Evolutionary conservation across 2,797 vertebrate genomes (phyloP), one percentile per base, ranked within the genome.

Genomic region (Danio kyathit): DNA sequence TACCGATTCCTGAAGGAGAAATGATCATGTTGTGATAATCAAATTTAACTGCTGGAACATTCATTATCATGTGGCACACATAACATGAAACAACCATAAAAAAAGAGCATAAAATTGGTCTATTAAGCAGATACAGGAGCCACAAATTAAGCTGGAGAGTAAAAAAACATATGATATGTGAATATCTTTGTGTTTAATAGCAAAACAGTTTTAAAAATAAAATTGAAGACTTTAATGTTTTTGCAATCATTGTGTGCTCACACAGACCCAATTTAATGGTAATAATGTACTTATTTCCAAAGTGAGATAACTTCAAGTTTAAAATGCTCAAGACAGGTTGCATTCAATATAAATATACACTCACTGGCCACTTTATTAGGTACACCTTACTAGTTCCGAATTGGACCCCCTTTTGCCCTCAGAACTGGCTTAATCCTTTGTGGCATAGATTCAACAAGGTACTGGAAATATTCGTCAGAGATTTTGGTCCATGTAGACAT

Each of bases 1-100:
- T 93, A 96, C 97, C 84, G 96, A 98, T 97, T 99, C 98, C 98
- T 99, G 90, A 88, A 38, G 54, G 43, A 56, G 12, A 74, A 59
- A 73, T 7, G 3, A 17, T 71, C 14, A 17, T 10, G 16, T 67
- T 67, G 57, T 1, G 16, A 5, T 38, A 76, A 21, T 52, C 48
- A 52, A 41, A 76, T 41, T 43, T 16, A 64, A 64, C 60, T 43
- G n/a, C 38, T 2, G 5, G 48, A 40, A 63, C 49, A 51, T 41
- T 19, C 63, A 49, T 38, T 21, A 61, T 29, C 2, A 38, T 65
- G 13, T 44, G 44, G 0, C 54, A 49, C 49, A 44, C 49, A 43
- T 65, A 65, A 63, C n/a, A 52, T 17, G 9, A 59, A 51, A 41
- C 11, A 64, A 43, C n/a, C 13, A 12, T 54, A n/a, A 44, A 75